These are phyloP conservation scores for Chloroceryle aenea DNA, from an alignment of 2,113 vertebrate genomes.

Conservation along the genomic window DNA sequence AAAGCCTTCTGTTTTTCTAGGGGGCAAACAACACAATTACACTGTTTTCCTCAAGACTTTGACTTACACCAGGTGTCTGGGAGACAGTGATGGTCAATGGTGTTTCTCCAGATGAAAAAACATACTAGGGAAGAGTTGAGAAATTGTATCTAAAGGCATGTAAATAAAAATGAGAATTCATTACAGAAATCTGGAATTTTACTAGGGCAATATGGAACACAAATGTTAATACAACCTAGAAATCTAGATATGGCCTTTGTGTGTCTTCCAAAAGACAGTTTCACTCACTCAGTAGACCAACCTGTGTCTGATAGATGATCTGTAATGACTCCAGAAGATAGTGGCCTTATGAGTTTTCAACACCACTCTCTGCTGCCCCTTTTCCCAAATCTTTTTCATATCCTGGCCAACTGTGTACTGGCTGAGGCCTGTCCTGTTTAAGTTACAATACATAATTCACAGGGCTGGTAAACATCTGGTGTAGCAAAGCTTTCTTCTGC, in stretches of 20 bases:
- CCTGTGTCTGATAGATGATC: not conserved
- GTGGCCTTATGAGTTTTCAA: not conserved
- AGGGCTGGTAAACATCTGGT: not conserved
- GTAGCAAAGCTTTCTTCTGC: not conserved
- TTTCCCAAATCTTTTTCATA: not conserved
- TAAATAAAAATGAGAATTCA: not conserved
- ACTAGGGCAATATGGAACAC: not conserved
- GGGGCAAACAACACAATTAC: not conserved
- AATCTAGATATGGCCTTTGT: not conserved
- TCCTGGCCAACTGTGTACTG: not conserved
- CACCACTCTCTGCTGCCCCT: not conserved
- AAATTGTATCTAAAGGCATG: not conserved
- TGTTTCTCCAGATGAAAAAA: not conserved
- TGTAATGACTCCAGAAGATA: not conserved
- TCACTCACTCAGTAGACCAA: not conserved
- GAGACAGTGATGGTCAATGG: accelerated
- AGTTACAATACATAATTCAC: not conserved
- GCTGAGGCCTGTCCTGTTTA: not conserved
- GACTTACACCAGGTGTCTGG: not conserved
- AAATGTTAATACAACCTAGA: not conserved
- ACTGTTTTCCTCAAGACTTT: not conserved
- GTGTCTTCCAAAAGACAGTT: not conserved
- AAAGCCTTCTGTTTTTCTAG: not conserved
- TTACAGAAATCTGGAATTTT: not conserved
- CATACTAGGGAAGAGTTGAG: not conserved